Percentiles rank a stretch among this genome's conserved stretches.
Conservation (phyloP, 2,888 invertebrate genomes). For the Brachylomia viminalis region DNA sequence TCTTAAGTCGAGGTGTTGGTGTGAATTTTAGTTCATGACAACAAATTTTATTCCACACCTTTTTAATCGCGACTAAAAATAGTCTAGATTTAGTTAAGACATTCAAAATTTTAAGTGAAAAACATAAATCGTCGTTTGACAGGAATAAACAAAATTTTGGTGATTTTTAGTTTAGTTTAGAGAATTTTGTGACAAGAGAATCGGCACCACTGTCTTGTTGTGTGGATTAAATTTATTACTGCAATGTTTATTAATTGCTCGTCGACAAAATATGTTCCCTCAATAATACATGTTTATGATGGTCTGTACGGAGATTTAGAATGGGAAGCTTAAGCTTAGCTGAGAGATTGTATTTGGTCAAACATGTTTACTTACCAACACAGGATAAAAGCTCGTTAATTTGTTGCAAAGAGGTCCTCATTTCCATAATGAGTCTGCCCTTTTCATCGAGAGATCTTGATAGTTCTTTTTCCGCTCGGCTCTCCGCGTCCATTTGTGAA, state of each 20-base stretch:
- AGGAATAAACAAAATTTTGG: too few relatives aligned
- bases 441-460: constrained; percentile 84
- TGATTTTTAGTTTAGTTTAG: too few relatives aligned
- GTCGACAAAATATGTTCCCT: not conserved
- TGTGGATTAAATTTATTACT: not conserved
- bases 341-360: not conserved
- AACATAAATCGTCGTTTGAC: too few relatives aligned
- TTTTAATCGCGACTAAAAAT: too few relatives aligned
- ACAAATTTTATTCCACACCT: too few relatives aligned
- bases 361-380: constrained; percentile 76
- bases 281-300: not conserved
- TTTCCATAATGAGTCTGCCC: constrained; percentile 89
- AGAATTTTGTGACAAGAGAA: too few relatives aligned
- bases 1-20: too few relatives aligned
- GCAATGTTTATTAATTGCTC: not conserved
- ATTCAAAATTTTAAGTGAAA: too few relatives aligned
- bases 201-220: not conserved
- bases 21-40: too few relatives aligned
- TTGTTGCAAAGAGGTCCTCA: constrained; percentile 91
- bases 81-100: too few relatives aligned
- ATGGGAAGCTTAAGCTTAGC: not conserved
- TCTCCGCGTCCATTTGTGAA: constrained; percentile 84
- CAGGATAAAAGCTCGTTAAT: constrained; percentile 89
- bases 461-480: constrained; percentile 81
- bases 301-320: not conserved